Percentiles rank a stretch among this genome's conserved stretches.
Evolutionary conservation across 2,113 vertebrate genomes (phyloP).

Genomic region (Podarcis muralis): DNA sequence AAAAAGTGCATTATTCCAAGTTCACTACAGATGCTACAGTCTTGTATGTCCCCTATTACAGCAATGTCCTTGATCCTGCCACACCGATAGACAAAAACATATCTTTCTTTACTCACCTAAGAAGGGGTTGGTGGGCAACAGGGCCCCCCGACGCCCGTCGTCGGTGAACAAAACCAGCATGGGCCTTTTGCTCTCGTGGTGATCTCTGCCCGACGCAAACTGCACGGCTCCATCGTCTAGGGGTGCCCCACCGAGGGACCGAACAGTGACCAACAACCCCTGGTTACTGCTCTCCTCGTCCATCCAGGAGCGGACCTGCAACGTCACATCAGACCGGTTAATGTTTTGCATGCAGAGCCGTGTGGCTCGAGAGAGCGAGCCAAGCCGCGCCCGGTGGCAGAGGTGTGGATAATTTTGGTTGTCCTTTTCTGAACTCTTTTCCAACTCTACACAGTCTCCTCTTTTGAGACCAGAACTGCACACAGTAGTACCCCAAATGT

Average conservation of each 20-base stretch:
- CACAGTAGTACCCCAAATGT: too few relatives aligned
- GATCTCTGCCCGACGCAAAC: conserved; percentile 80
- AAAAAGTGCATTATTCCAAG: too few relatives aligned
- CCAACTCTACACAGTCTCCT: too few relatives aligned
- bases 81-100: too few relatives aligned
- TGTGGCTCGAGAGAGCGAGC: background rate
- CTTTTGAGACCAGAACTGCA: too few relatives aligned
- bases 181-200: conserved; percentile 90
- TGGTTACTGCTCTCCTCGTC: conserved; percentile 81
- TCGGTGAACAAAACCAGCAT: conserved; percentile 93
- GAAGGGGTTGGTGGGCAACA: conserved; percentile 36
- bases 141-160: conserved; percentile 76
- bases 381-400: background rate
- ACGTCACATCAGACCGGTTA: rapidly evolving
- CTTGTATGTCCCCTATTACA: too few relatives aligned
- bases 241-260: conserved; percentile 59
- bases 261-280: conserved; percentile 83
- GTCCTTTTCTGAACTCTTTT: too few relatives aligned
- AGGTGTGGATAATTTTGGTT: background rate
- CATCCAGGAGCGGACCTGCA: conserved; percentile 85
- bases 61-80: too few relatives aligned
- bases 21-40: too few relatives aligned
- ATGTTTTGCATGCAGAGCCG: background rate
- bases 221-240: conserved; percentile 74
- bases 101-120: conserved; percentile 58